These are phyloP conservation scores for Melanostigma gelatinosum DNA, from an alignment of 2,113 vertebrate species.

Conservation along the genomic window DNA sequence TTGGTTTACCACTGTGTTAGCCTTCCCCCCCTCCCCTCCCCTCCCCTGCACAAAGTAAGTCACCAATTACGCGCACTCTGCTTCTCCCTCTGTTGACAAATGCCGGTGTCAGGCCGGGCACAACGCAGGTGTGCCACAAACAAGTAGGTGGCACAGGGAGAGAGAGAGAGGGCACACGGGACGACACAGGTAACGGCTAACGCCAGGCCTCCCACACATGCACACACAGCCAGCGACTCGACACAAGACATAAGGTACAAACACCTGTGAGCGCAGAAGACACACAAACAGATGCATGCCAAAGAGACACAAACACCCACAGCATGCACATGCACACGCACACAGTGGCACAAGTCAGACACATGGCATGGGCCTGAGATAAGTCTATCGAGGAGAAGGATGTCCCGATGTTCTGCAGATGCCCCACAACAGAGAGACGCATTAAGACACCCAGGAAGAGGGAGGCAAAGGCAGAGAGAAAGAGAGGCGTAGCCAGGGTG, in stretches of 20 bases:
- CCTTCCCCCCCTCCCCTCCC: constrained; percentile 48
- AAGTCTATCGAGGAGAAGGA: constrained; percentile 57
- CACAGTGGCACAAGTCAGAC: constrained; percentile 30
- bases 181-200: constrained; percentile 67
- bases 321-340: constrained; percentile 27
- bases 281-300: constrained; percentile 52
- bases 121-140: constrained; percentile 74
- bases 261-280: constrained; percentile 64
- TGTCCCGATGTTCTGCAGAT: constrained; percentile 64
- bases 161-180: constrained; percentile 64
- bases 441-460: constrained; percentile 61
- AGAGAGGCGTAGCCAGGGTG: constrained; percentile 46
- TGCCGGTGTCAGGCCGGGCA: constrained; percentile 62
- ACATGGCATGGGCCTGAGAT: constrained; percentile 57
- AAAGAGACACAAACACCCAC: constrained; percentile 41
- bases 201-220: constrained; percentile 68
- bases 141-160: constrained; percentile 75
- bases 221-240: constrained; percentile 36
- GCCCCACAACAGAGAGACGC: constrained; percentile 62
- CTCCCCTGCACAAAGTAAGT: constrained; percentile 60
- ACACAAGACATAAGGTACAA: constrained; percentile 64
- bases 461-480: constrained; percentile 43
- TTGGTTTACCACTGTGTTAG: constrained; percentile 34
- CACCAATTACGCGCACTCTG: constrained; percentile 78
- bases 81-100: constrained; percentile 79